Evolutionary conservation across 2,888 invertebrate genomes (phyloP).

Genomic region (Digitonthophagus gazella): DNA sequence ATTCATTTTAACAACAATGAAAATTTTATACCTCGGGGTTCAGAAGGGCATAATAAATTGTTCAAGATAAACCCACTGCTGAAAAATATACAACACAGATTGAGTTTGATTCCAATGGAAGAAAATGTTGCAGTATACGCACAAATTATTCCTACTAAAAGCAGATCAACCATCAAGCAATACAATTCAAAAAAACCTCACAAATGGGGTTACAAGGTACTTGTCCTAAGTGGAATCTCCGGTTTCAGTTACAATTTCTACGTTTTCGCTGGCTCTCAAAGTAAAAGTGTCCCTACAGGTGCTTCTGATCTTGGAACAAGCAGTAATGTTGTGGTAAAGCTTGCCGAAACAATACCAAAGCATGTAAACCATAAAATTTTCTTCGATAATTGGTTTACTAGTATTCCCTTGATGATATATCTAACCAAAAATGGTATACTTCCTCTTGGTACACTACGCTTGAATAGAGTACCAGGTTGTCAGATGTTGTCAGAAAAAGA

Average conservation of each 20-base stretch:
- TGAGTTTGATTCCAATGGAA: too few relatives aligned
- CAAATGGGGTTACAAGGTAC: constrained; percentile 42
- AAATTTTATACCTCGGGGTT: background rate
- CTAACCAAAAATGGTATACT: background rate
- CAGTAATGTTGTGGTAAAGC: constrained; percentile 38
- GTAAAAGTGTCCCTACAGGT: constrained; percentile 27
- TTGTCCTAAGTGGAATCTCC: too few relatives aligned
- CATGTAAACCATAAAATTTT: too few relatives aligned
- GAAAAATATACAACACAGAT: too few relatives aligned
- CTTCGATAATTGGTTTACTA: constrained; percentile 41
- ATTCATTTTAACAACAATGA: background rate
- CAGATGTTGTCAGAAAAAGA: too few relatives aligned
- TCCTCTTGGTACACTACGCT: too few relatives aligned
- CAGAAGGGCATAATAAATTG: background rate
- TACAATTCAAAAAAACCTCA: constrained; percentile 43
- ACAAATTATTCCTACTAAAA: constrained; percentile 10
- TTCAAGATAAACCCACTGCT: background rate
- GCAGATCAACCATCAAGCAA: constrained; percentile 31
- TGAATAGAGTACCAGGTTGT: too few relatives aligned
- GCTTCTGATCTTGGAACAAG: constrained; percentile 39
- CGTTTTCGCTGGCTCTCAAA: constrained; percentile 37
- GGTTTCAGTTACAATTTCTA: constrained; percentile 45
- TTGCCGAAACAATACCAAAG: too few relatives aligned
- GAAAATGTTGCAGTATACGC: too few relatives aligned
- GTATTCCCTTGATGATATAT: constrained; percentile 19